Conservation (phyloP, 2,113 vertebrate genomes). For the Taurulus bubalis region DNA sequence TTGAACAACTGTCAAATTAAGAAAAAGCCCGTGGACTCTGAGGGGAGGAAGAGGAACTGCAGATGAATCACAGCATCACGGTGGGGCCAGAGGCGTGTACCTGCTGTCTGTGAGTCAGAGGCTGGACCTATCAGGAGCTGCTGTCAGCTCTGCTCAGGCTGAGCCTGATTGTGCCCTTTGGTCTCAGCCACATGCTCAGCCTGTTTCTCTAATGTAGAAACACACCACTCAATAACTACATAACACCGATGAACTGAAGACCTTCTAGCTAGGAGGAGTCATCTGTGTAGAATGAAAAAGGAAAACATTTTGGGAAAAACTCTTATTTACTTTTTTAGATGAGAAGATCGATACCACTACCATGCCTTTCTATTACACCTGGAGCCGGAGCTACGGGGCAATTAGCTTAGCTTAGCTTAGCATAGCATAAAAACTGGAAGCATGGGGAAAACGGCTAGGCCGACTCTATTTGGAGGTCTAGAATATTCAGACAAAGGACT, state of each 20-base stretch:
- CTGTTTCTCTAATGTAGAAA: not conserved
- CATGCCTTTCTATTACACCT: too few relatives aligned
- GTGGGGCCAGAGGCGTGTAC: conserved; percentile 24
- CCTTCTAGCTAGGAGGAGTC: not conserved
- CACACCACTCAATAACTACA: not conserved
- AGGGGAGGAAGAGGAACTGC: not conserved
- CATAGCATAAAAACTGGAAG: too few relatives aligned
- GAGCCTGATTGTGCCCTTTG: not conserved
- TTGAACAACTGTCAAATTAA: conserved; percentile 25
- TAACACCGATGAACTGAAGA: not conserved
- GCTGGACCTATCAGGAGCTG: conserved; percentile 1
- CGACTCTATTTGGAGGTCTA: too few relatives aligned
- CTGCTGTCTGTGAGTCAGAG: conserved; percentile 9
- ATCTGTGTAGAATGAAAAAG: too few relatives aligned
- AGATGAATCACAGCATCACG: conserved; percentile 18
- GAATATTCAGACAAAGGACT: too few relatives aligned
- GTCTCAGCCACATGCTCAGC: not conserved
- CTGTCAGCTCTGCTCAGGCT: conserved; percentile 7
- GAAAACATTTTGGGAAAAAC: not conserved
- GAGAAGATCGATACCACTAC: too few relatives aligned
- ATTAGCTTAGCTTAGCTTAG: too few relatives aligned
- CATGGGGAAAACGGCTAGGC: too few relatives aligned
- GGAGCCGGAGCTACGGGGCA: too few relatives aligned
- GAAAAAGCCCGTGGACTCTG: not conserved
- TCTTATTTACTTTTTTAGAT: not conserved